phyloP scores from a whole-genome alignment of 1,140 invertebrate species.

The Aphelinus certus region DNA sequence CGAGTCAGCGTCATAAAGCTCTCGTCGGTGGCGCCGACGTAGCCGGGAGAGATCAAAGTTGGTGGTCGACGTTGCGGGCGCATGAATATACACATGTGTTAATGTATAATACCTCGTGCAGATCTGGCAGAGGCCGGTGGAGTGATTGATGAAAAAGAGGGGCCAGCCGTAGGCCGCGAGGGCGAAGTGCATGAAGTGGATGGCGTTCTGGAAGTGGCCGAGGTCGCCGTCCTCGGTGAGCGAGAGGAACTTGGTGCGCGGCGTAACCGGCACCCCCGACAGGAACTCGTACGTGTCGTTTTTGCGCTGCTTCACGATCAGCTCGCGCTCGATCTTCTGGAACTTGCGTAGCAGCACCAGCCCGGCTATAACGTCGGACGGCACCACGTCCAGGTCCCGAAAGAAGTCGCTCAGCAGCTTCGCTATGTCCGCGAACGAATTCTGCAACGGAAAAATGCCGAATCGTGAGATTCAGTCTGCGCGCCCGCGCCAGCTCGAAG shows the following conservation, averaged over 20 bases:
- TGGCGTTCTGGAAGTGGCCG: slow-evolving; percentile 79
- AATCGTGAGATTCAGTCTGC: too few species aligned
- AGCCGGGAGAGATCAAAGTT: too few species aligned
- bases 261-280: slow-evolving; percentile 86
- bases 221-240: slow-evolving; percentile 81
- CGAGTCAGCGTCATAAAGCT: too few species aligned
- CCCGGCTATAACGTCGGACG: slow-evolving; percentile 89
- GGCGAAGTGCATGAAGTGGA: slow-evolving; percentile 90
- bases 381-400: slow-evolving; percentile 90
- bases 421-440: slow-evolving; percentile 88
- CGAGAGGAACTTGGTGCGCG: slow-evolving; percentile 84
- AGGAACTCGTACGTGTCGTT: slow-evolving; percentile 92
- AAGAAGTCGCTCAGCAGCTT: slow-evolving; percentile 89
- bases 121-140: slow-evolving; percentile 79
- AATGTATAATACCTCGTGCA: slow-evolving; percentile 71
- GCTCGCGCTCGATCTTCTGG: slow-evolving; percentile 82
- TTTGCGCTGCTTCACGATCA: slow-evolving; percentile 80
- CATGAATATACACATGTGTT: too few species aligned
- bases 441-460: slow-evolving; percentile 62
- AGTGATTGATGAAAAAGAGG: slow-evolving; percentile 82
- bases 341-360: slow-evolving; percentile 83
- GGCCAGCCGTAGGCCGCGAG: slow-evolving; percentile 91
- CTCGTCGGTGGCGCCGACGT: too few species aligned
- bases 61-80: too few species aligned
- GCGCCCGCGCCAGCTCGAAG: too few species aligned